These are phyloP conservation scores for Manis pentadactyla DNA, from an alignment of 2,797 vertebrate genomes.

Conservation along the genomic window DNA sequence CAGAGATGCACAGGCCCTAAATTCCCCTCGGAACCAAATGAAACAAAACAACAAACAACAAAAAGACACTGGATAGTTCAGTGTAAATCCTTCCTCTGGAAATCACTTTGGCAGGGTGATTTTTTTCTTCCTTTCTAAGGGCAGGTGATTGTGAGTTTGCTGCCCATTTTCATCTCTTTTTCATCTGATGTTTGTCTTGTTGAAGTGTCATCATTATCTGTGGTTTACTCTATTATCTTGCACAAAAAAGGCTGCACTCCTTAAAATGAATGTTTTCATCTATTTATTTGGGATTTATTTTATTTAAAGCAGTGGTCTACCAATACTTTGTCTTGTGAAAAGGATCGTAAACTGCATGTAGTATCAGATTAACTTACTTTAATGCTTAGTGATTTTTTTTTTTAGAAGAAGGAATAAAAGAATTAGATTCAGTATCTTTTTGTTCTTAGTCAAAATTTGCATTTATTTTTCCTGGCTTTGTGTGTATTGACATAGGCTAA, in stretches of 20 bases:
- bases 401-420: not conserved
- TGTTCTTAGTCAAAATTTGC: constrained; percentile 2
- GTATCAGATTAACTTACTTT: not conserved
- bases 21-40: not conserved
- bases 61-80: not conserved
- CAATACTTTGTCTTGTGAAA: not conserved
- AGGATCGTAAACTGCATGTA: not conserved
- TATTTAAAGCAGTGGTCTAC: not conserved
- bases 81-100: not conserved
- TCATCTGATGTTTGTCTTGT: not conserved
- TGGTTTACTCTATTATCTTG: not conserved
- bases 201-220: not conserved
- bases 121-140: not conserved
- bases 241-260: not conserved
- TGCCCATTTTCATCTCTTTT: not conserved
- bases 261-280: not conserved
- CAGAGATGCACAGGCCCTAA: not conserved
- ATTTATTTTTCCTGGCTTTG: not conserved
- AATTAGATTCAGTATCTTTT: not conserved
- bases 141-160: not conserved
- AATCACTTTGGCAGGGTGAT: not conserved
- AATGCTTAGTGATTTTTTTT: not conserved
- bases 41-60: not conserved
- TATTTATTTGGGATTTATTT: not conserved
- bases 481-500: not conserved